Percentiles rank a stretch among this genome's conserved stretches.
Evolutionary conservation across 2,888 invertebrate genomes (phyloP).

Genomic region (Agrotis puta): DNA sequence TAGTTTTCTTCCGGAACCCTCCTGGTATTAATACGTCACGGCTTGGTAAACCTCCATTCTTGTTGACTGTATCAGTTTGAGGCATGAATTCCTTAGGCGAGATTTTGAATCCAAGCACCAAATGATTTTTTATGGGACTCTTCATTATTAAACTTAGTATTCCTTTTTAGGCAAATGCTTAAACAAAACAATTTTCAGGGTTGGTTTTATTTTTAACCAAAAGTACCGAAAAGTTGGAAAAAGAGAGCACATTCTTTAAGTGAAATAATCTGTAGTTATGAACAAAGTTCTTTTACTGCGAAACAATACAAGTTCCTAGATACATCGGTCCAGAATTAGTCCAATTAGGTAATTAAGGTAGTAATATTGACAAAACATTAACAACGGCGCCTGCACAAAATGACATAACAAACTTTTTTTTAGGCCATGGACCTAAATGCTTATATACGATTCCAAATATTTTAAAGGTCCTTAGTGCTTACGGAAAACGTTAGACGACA

Average conservation of each 20-base stretch:
- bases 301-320: background rate
- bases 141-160: background rate
- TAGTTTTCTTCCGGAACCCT: conserved; percentile 38
- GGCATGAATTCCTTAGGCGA: conserved; percentile 16
- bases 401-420: background rate
- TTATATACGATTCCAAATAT: background rate
- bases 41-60: conserved; percentile 12
- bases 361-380: conserved; percentile 11
- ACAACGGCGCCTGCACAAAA: background rate
- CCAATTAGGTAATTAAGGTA: conserved; percentile 23
- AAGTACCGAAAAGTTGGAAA: background rate
- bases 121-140: background rate
- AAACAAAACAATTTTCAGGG: conserved; percentile 4
- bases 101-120: background rate
- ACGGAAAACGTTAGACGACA: background rate
- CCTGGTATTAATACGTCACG: conserved; percentile 39
- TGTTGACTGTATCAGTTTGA: conserved; percentile 34
- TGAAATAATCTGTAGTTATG: background rate
- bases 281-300: background rate
- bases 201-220: conserved; percentile 8
- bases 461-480: no score
- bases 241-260: background rate
- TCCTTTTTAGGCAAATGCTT: background rate
- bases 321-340: conserved; percentile 4
- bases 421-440: no score